phyloP scores from a whole-genome alignment of 2,113 vertebrate genomes.

The Dromaius novaehollandiae region DNA sequence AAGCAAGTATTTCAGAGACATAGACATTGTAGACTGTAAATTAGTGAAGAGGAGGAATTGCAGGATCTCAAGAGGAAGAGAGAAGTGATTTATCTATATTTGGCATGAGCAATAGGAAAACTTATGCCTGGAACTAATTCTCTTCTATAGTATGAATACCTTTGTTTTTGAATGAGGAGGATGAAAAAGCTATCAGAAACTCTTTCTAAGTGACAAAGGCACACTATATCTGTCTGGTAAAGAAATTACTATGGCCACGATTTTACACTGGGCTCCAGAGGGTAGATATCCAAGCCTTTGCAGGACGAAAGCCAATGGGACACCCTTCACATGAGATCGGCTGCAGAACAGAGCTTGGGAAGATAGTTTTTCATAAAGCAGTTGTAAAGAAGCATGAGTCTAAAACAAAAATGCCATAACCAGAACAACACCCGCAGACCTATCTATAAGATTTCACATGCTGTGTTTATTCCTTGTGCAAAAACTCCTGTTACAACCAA shows the following conservation, averaged over 20 bases:
- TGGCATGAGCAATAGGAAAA: not conserved
- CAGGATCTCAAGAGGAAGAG: not conserved
- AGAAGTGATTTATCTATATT: not conserved
- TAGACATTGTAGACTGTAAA: not conserved
- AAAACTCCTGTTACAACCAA: not conserved
- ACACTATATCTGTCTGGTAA: not conserved
- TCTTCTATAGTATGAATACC: not conserved
- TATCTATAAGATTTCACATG: not conserved
- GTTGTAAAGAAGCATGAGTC: not conserved
- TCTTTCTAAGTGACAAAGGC: not conserved
- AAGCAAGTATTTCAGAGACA: not conserved
- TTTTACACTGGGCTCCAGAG: not conserved
- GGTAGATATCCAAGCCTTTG: not conserved
- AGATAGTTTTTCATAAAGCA: not conserved
- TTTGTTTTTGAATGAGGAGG: not conserved
- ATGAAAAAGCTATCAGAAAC: not conserved
- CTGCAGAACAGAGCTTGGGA: not conserved
- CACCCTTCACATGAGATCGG: not conserved
- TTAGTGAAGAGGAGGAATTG: not conserved
- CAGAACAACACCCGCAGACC: not conserved
- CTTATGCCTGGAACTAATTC: not conserved
- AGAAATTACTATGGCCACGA: not conserved
- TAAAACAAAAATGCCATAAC: not conserved
- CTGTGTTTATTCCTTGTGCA: not conserved
- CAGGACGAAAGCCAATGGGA: not conserved